phyloP scores from a whole-genome alignment of 1,140 invertebrate species.

The Liolophura sinensis region DNA sequence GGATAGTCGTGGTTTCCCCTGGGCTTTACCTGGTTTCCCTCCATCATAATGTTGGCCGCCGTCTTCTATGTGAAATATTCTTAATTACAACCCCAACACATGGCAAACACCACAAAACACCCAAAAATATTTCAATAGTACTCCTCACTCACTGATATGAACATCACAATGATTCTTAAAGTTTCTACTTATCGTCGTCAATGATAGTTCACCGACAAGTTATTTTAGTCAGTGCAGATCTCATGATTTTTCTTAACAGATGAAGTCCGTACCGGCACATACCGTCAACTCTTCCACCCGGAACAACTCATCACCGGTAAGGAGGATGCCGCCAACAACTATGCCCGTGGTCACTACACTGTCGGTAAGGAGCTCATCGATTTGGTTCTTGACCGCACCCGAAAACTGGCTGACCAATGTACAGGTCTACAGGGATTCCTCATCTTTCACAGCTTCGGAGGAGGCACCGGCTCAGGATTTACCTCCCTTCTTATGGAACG shows the following conservation, averaged over 20 bases:
- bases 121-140: no score
- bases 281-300: conserved; percentile 66
- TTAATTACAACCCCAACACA: no score
- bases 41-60: no score
- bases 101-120: no score
- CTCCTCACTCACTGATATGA: no score
- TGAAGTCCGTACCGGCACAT: conserved; percentile 68
- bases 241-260: conserved; percentile 53
- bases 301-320: conserved; percentile 72
- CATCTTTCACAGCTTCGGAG: conserved; percentile 51
- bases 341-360: conserved; percentile 54
- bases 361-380: conserved; percentile 56
- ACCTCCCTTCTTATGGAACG: conserved; percentile 85
- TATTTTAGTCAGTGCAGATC: no score
- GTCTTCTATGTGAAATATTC: no score
- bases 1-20: no score
- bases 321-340: conserved; percentile 6
- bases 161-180: no score
- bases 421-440: conserved; percentile 31
- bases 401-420: conserved; percentile 35
- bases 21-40: no score
- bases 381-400: conserved; percentile 16
- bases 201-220: no score
- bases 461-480: conserved; percentile 79
- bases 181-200: no score